These are phyloP conservation scores for Hemiscyllium ocellatum DNA, from an alignment of 2,113 vertebrate genomes.

Conservation along the genomic window DNA sequence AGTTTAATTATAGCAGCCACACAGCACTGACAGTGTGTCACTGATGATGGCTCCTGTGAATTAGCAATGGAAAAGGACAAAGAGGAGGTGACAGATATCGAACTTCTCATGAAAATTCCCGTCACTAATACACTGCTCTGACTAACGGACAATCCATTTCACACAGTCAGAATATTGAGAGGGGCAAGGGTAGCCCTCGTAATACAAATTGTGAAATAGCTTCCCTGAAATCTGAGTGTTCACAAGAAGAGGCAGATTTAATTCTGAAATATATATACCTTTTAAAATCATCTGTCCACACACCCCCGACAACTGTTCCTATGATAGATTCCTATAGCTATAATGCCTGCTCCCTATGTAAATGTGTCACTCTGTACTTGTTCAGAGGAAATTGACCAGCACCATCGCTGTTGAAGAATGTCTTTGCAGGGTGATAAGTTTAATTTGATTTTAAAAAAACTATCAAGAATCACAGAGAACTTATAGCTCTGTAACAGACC, in stretches of 20 bases:
- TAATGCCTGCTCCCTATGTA: background rate
- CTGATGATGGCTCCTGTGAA: constrained; percentile 15
- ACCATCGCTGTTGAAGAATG: background rate
- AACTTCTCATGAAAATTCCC: background rate
- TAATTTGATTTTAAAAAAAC: background rate
- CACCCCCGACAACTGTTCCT: background rate
- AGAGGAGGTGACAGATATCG: constrained; percentile 7
- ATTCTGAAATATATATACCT: background rate
- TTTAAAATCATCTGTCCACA: background rate
- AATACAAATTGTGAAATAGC: background rate
- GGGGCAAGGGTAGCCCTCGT: too few relatives aligned
- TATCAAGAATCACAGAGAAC: background rate
- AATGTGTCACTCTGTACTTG: background rate
- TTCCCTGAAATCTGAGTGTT: background rate
- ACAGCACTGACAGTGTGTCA: constrained; percentile 9
- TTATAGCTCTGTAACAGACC: background rate
- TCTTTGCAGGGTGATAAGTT: background rate
- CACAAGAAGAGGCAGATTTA: background rate
- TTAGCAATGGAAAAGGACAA: background rate
- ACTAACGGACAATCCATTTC: background rate
- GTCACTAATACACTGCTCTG: background rate
- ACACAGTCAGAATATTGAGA: background rate
- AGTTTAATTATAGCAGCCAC: constrained; percentile 17
- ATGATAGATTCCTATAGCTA: background rate
- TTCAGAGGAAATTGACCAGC: background rate